These are phyloP conservation scores for Myodes glareolus DNA, from an alignment of 2,113 vertebrate genomes.

Conservation along the genomic window DNA sequence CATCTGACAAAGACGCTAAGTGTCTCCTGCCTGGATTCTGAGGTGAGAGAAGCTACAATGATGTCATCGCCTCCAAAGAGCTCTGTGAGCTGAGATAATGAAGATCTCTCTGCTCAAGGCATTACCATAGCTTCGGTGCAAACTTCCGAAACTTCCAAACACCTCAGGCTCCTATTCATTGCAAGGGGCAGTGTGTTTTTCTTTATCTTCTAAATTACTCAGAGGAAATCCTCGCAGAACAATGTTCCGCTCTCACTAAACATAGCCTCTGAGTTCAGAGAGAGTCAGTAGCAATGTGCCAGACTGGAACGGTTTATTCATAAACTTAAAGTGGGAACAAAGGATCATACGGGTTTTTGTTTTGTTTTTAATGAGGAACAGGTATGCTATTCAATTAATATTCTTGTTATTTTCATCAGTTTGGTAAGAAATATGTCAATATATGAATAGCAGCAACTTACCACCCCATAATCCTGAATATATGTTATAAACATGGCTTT, in stretches of 20 bases:
- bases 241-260: not conserved
- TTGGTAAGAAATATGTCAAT: not conserved
- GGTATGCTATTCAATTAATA: not conserved
- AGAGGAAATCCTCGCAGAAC: not conserved
- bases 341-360: not conserved
- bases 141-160: not conserved
- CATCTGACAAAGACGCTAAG: constrained; percentile 35
- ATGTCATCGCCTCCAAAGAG: not conserved
- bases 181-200: not conserved
- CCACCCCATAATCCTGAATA: not conserved
- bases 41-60: constrained; percentile 63
- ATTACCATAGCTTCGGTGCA: not conserved
- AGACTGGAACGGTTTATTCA: not conserved
- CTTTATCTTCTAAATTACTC: not conserved
- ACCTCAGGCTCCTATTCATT: not conserved
- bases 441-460: not conserved
- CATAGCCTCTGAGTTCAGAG: not conserved
- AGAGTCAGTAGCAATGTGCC: not conserved
- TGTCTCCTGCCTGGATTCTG: constrained; percentile 49
- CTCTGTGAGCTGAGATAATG: constrained; percentile 23
- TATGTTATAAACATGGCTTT: not conserved
- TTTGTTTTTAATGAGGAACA: not conserved
- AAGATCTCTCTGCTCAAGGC: not conserved
- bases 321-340: not conserved
- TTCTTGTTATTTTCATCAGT: constrained; percentile 24